Percentiles rank a stretch among this genome's conserved stretches.
Conservation (phyloP, 2,888 invertebrate species). For the Melikaiella ostensackeni region DNA sequence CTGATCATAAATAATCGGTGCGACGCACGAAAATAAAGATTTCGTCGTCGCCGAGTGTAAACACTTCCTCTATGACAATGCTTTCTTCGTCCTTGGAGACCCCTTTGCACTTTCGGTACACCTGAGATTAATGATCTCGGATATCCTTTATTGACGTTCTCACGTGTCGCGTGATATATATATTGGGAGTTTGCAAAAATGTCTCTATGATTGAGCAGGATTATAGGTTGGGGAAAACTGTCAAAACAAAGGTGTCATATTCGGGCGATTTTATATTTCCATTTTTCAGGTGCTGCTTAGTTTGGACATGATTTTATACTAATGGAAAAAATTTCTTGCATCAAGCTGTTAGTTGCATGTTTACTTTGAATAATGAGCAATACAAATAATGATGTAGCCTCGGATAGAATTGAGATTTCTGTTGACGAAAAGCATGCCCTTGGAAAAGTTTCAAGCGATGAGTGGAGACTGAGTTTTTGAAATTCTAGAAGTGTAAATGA, state of each 20-base stretch:
- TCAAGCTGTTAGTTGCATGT: too few species aligned
- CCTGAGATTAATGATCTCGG: constrained; percentile 14
- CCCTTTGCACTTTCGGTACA: constrained; percentile 4
- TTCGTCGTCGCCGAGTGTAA: constrained; percentile 9
- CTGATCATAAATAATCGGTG: constrained; percentile 24
- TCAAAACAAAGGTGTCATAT: background rate
- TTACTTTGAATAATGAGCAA: too few species aligned
- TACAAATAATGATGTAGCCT: too few species aligned
- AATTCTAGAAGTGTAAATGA: too few species aligned
- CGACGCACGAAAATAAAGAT: constrained; percentile 27
- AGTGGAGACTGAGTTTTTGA: too few species aligned
- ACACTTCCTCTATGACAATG: constrained; percentile 9
- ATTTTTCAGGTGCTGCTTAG: background rate
- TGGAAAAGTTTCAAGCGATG: too few species aligned
- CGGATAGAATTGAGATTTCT: too few species aligned
- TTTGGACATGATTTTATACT: too few species aligned
- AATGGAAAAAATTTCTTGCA: too few species aligned
- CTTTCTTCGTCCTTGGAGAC: constrained; percentile 3
- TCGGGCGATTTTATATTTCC: background rate
- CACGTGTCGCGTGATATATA: background rate
- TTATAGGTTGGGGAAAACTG: background rate
- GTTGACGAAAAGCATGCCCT: too few species aligned
- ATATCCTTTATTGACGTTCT: constrained; percentile 30
- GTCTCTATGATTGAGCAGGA: background rate
- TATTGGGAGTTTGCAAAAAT: background rate